phyloP scores from a whole-genome alignment of 2,888 invertebrate species.

The Cephalotes varians region DNA sequence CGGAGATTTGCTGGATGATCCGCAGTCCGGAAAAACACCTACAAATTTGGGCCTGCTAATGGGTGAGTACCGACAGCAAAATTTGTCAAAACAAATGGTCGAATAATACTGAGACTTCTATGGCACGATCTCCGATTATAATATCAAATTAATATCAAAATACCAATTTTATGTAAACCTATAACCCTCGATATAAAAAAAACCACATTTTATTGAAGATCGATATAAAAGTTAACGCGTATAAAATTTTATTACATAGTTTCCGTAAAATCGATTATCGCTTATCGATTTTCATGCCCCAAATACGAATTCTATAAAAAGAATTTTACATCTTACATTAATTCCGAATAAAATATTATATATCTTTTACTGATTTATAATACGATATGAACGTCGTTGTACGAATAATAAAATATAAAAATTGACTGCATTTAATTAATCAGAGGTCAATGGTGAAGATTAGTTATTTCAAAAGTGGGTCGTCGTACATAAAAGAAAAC shows the following conservation, averaged over 20 bases:
- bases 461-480: not conserved
- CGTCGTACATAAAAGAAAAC: constrained; percentile 3
- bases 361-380: not conserved
- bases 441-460: not conserved
- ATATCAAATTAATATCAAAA: not conserved
- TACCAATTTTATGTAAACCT: not conserved
- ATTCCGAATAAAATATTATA: not conserved
- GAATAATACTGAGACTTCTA: not conserved
- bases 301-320: constrained; percentile 28
- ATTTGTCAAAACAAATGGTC: not conserved
- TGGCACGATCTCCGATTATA: not conserved
- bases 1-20: constrained; percentile 89
- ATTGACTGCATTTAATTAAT: not conserved
- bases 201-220: not conserved
- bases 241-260: constrained; percentile 17
- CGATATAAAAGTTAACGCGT: not conserved
- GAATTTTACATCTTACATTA: not conserved
- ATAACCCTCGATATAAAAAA: not conserved
- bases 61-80: constrained; percentile 83
- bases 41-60: constrained; percentile 87
- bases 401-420: constrained; percentile 9
- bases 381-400: not conserved
- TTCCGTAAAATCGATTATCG: constrained; percentile 1
- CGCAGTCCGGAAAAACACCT: constrained; percentile 83
- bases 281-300: constrained; percentile 10